A percentile compares a stretch with the other conserved stretches of the same genome.
Evolutionary conservation across 2,888 invertebrate species (phyloP).

Genomic region (Andrena trimmerana): DNA sequence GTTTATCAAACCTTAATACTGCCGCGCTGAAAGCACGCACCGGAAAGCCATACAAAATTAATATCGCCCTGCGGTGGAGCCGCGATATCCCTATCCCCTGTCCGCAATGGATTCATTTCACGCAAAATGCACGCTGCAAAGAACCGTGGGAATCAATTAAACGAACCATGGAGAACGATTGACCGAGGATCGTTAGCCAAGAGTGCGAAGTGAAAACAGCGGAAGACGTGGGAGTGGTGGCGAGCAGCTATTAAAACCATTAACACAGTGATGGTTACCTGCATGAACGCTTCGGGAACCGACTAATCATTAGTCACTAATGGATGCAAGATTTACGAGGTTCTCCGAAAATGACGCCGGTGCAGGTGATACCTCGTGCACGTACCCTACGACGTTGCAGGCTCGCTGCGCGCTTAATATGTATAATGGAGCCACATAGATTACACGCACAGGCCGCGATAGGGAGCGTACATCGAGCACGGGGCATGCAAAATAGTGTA

Average conservation of each 20-base stretch:
- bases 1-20: conserved; percentile 1
- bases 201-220: conserved; percentile 11
- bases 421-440: neutral
- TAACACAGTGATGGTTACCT: conserved; percentile 35
- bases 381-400: neutral
- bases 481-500: neutral
- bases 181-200: neutral
- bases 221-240: neutral
- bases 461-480: neutral
- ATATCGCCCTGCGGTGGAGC: neutral
- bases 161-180: neutral
- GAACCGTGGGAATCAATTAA: neutral
- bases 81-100: neutral
- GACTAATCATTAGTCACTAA: conserved; percentile 28
- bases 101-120: neutral
- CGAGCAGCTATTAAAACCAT: conserved; percentile 51
- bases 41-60: conserved; percentile 6
- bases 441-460: neutral
- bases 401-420: conserved; percentile 7
- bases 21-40: neutral
- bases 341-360: conserved; percentile 37
- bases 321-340: conserved; percentile 45
- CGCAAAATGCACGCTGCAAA: too few species aligned
- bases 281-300: conserved; percentile 33
- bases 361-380: neutral